Conservation (phyloP, 1,140 invertebrate genomes). For the Daktulosphaira vitifoliae region DNA sequence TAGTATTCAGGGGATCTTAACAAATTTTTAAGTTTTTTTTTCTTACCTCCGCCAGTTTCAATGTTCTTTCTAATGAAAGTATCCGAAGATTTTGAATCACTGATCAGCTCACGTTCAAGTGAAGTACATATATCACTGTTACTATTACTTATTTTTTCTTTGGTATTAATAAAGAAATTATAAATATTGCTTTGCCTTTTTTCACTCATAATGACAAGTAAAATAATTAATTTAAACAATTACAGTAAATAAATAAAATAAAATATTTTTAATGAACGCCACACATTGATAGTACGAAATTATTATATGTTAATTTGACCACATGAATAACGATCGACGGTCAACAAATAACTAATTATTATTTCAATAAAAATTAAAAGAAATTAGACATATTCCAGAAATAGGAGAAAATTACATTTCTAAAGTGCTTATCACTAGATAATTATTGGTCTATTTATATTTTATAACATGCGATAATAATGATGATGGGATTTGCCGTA, state of each 20-base stretch:
- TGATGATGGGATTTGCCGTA: too few relatives aligned
- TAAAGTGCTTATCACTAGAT: too few relatives aligned
- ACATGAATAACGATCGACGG: too few relatives aligned
- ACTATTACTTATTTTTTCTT: background rate
- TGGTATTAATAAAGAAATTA: background rate
- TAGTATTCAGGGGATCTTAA: background rate
- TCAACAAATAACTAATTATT: background rate
- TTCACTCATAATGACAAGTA: background rate
- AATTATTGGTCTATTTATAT: too few relatives aligned
- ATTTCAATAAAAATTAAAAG: slow-evolving; percentile 18
- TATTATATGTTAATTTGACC: too few relatives aligned
- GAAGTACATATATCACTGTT: background rate
- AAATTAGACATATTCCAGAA: too few relatives aligned
- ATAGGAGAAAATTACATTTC: too few relatives aligned
- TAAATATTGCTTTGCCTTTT: background rate
- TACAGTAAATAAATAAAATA: slow-evolving; percentile 2
- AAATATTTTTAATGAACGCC: background rate
- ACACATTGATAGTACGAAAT: background rate
- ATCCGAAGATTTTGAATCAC: too few relatives aligned
- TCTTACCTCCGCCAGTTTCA: background rate
- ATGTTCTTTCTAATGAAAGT: too few relatives aligned
- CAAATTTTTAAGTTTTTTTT: background rate
- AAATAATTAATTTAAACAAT: background rate
- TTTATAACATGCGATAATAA: too few relatives aligned
- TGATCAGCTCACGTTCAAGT: too few relatives aligned